Evolutionary conservation across 2,113 vertebrate genomes (phyloP).

Genomic region (Cryptoleucopteryx plumbea): DNA sequence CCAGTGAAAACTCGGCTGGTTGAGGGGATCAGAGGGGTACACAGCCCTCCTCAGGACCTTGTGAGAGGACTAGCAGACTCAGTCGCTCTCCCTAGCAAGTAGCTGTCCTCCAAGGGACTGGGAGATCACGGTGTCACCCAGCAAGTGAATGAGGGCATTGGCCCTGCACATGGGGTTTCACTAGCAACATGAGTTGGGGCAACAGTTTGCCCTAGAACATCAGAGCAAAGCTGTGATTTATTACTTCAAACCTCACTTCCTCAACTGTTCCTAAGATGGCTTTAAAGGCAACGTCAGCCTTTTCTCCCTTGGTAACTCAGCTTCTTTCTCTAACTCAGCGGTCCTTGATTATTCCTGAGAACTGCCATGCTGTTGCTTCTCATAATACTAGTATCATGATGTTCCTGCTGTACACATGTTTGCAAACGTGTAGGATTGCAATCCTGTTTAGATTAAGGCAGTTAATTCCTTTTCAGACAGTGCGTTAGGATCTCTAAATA

Average conservation of each 20-base stretch:
- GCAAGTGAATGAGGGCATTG: not conserved
- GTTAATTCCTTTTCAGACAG: not conserved
- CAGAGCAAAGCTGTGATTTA: not conserved
- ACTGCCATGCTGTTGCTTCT: not conserved
- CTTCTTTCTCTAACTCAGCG: not conserved
- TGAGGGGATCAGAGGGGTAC: not conserved
- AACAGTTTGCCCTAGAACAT: not conserved
- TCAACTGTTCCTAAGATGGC: not conserved
- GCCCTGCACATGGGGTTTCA: not conserved
- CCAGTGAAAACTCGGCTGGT: not conserved
- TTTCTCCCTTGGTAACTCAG: not conserved
- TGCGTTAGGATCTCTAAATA: not conserved
- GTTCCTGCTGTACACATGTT: not conserved
- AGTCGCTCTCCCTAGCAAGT: accelerated
- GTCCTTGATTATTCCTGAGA: not conserved
- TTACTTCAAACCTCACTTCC: not conserved
- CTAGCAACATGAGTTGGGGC: not conserved
- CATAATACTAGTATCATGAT: not conserved
- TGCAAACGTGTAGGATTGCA: not conserved
- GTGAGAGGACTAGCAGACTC: accelerated
- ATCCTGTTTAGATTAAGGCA: not conserved
- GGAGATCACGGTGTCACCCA: not conserved
- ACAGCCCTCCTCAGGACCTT: not conserved
- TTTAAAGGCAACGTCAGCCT: not conserved
- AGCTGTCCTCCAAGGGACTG: not conserved